Evolutionary conservation across 1,140 invertebrate species (phyloP).

Genomic region (Conus ventricosus): DNA sequence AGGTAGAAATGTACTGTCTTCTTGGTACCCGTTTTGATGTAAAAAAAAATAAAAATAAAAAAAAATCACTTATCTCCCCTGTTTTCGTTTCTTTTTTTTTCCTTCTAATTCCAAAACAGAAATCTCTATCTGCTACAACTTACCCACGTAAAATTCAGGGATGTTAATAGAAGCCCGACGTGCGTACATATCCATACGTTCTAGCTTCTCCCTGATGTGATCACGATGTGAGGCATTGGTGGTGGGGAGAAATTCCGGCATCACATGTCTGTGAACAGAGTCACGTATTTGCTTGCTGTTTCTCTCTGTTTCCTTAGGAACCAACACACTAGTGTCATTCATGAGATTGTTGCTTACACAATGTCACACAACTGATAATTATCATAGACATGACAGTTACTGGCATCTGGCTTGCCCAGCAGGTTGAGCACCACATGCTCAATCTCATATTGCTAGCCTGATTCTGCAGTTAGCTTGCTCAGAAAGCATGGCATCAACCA

Average conservation of each 20-base stretch:
- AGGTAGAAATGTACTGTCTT: too few relatives aligned
- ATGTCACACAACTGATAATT: too few relatives aligned
- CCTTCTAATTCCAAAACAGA: too few relatives aligned
- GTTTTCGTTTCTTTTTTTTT: too few relatives aligned
- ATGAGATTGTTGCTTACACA: neutral
- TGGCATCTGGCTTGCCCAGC: too few relatives aligned
- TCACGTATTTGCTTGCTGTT: neutral
- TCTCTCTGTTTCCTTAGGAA: neutral
- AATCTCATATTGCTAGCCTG: neutral
- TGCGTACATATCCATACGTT: slow-evolving; percentile 93
- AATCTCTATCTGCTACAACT: slow-evolving; percentile 58
- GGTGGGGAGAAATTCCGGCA: slow-evolving; percentile 96
- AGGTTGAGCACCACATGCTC: neutral
- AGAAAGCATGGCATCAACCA: too few relatives aligned
- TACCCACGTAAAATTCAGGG: slow-evolving; percentile 98
- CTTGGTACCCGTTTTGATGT: too few relatives aligned
- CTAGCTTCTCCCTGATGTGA: slow-evolving; percentile 88
- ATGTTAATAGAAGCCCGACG: slow-evolving; percentile 89
- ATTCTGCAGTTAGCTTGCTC: neutral
- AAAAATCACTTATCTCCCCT: too few relatives aligned
- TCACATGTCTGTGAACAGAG: slow-evolving; percentile 80
- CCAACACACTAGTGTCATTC: neutral
- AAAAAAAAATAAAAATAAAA: too few relatives aligned
- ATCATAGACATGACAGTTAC: too few relatives aligned
- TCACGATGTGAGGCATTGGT: slow-evolving; percentile 87